Evolutionary conservation across 2,113 vertebrate species (phyloP).

Genomic region (Sylvilagus bachmani): DNA sequence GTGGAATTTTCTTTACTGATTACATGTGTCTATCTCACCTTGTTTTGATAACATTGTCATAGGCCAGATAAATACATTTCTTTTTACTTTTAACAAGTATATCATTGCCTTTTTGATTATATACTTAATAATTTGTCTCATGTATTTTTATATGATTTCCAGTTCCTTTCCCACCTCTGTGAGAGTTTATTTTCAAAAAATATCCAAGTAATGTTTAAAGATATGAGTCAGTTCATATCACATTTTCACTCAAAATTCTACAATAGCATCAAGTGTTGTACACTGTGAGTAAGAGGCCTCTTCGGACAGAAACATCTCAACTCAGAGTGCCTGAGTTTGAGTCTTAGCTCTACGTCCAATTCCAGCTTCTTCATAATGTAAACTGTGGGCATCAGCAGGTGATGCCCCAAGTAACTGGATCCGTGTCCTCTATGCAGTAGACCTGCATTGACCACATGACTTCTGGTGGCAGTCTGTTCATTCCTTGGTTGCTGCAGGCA

Average conservation of each 20-base stretch:
- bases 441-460: too few species aligned
- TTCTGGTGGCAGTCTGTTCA: too few species aligned
- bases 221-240: not conserved
- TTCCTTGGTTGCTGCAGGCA: too few species aligned
- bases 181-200: not conserved
- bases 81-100: not conserved
- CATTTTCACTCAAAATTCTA: not conserved
- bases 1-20: not conserved
- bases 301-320: too few species aligned
- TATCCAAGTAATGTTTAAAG: not conserved
- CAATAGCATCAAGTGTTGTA: not conserved
- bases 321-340: too few species aligned
- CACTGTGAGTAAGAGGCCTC: too few species aligned
- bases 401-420: too few species aligned
- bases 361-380: too few species aligned
- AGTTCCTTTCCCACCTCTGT: not conserved
- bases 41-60: not conserved
- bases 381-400: too few species aligned
- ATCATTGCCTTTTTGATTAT: not conserved
- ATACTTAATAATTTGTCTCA: not conserved
- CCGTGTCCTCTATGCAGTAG: too few species aligned
- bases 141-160: not conserved
- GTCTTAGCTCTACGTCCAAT: too few species aligned
- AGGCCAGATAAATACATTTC: not conserved
- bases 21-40: not conserved